Conservation (phyloP, 1,140 invertebrate genomes). For the Caligus rogercresseyi region DNA sequence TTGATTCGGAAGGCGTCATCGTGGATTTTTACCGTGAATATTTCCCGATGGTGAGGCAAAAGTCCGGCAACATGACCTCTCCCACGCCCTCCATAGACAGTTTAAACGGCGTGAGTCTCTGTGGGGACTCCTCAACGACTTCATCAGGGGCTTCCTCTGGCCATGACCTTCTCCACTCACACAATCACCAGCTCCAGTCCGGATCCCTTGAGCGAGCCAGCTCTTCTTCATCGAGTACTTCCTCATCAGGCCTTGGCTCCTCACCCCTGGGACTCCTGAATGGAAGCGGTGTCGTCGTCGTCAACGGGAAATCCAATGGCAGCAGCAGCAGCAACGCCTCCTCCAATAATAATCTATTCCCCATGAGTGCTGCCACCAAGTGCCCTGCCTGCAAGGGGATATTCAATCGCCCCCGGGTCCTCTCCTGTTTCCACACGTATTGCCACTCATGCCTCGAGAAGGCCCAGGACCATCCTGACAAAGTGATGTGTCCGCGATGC, state of each 20-base stretch:
- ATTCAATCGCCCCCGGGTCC: slow-evolving; percentile 47
- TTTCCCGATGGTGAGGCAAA: slow-evolving; percentile 17
- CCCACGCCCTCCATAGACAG: slow-evolving; percentile 20
- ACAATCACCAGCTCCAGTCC: slow-evolving; percentile 3
- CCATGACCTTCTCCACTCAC: slow-evolving; percentile 5
- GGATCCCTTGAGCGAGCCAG: background rate
- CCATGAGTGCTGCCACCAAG: background rate
- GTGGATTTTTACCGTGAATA: background rate
- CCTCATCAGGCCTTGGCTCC: slow-evolving; percentile 8
- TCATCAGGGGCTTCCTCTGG: background rate
- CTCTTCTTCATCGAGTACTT: slow-evolving; percentile 1
- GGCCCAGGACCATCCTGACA: slow-evolving; percentile 45
- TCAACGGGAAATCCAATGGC: no score
- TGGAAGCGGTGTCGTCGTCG: background rate
- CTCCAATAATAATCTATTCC: background rate
- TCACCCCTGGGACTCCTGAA: slow-evolving; percentile 8
- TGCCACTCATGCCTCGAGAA: slow-evolving; percentile 72
- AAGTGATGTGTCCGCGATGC: slow-evolving; percentile 60
- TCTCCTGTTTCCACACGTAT: slow-evolving; percentile 80
- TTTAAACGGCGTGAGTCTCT: slow-evolving; percentile 9
- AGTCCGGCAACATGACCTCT: slow-evolving; percentile 18
- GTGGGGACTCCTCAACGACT: background rate
- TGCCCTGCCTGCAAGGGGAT: background rate
- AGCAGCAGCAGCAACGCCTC: background rate
- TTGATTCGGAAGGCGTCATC: no score